These are phyloP conservation scores for Cantharis rustica DNA, from an alignment of 2,888 invertebrate species.

Conservation along the genomic window DNA sequence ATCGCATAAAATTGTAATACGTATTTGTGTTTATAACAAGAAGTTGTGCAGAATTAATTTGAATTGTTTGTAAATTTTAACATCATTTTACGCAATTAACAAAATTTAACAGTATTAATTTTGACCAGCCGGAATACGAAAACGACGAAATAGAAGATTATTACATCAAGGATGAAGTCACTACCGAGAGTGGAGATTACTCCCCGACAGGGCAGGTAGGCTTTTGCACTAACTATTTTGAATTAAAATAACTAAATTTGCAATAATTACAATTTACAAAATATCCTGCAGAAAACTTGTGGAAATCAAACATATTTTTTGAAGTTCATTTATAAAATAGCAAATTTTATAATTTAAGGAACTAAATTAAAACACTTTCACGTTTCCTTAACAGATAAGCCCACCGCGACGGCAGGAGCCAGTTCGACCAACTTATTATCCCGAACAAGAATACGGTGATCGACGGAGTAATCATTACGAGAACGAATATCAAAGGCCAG, in stretches of 20 bases:
- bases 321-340: background rate
- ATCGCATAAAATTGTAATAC: background rate
- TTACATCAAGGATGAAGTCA: constrained; percentile 45
- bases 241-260: background rate
- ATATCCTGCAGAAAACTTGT: background rate
- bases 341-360: background rate
- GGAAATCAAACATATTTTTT: background rate
- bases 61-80: background rate
- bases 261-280: background rate
- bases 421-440: constrained; percentile 46
- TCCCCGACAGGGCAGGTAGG: constrained; percentile 51
- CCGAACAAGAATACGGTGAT: constrained; percentile 46
- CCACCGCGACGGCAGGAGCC: constrained; percentile 47
- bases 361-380: background rate
- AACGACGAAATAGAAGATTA: constrained; percentile 51
- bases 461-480: constrained; percentile 51
- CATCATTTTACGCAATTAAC: constrained; percentile 3
- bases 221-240: constrained; percentile 6
- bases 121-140: constrained; percentile 50
- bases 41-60: background rate
- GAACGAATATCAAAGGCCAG: constrained; percentile 49
- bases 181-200: constrained; percentile 48
- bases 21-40: background rate
- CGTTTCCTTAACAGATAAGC: constrained; percentile 41
- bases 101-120: constrained; percentile 27